These are phyloP conservation scores for Mus minutoides DNA, from an alignment of 2,797 vertebrate species.

Conservation along the genomic window DNA sequence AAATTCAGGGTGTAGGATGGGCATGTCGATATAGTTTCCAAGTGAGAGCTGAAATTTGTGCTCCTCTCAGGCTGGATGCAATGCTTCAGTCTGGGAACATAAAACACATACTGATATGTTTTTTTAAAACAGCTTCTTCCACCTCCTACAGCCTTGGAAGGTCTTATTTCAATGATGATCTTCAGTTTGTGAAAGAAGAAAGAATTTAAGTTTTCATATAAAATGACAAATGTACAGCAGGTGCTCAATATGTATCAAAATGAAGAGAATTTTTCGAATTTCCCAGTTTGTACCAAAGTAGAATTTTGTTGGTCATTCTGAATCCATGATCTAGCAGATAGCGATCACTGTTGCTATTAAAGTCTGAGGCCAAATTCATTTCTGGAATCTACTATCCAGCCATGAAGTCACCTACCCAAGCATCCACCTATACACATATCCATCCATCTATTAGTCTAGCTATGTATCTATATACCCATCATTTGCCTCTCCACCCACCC, in stretches of 20 bases:
- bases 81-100: neutral
- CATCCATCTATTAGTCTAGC: too few species aligned
- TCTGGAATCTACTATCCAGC: neutral
- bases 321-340: neutral
- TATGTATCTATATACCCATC: neutral
- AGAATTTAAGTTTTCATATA: neutral
- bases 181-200: neutral
- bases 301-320: neutral
- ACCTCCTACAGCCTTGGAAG: slow-evolving; percentile 31
- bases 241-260: neutral
- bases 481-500: neutral
- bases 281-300: neutral
- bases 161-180: neutral
- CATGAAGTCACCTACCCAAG: neutral
- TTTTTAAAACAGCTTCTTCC: neutral
- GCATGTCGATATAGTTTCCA: slow-evolving; percentile 58
- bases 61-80: neutral
- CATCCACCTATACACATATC: neutral
- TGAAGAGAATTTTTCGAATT: neutral
- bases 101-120: neutral
- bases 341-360: neutral
- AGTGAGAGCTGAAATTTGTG: slow-evolving; percentile 45
- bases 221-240: neutral
- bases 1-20: neutral
- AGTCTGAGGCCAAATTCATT: neutral